Evolutionary conservation across 2,797 vertebrate species (phyloP).

Genomic region (Protonibea diacanthus): DNA sequence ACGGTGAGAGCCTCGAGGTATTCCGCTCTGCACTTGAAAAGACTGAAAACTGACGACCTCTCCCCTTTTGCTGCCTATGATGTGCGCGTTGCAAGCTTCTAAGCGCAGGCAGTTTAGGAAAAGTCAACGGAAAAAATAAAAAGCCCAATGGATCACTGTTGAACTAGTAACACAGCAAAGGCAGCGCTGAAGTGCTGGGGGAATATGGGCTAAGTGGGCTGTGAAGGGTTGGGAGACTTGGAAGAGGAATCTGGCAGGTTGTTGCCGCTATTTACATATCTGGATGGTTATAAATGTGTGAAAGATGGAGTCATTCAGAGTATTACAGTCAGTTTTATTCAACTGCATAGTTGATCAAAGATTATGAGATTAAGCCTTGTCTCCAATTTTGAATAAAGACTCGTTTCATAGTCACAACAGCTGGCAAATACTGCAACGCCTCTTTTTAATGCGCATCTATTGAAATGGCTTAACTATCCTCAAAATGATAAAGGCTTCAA

Average conservation of each 20-base stretch:
- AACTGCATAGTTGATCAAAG: slow-evolving; percentile 29
- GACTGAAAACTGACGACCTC: slow-evolving; percentile 52
- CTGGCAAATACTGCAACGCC: neutral
- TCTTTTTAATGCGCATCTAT: neutral
- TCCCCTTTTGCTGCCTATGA: slow-evolving; percentile 63
- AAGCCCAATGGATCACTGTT: slow-evolving; percentile 53
- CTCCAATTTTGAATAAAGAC: neutral
- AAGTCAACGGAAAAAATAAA: slow-evolving; percentile 38
- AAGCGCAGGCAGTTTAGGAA: slow-evolving; percentile 61
- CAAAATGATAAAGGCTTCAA: neutral
- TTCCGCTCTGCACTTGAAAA: slow-evolving; percentile 66
- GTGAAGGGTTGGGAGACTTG: slow-evolving; percentile 60
- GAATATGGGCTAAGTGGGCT: slow-evolving; percentile 67
- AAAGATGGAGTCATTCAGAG: slow-evolving; percentile 46
- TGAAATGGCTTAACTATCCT: neutral
- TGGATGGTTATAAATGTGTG: slow-evolving; percentile 46
- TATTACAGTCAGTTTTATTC: slow-evolving; percentile 20
- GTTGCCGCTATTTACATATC: slow-evolving; percentile 62
- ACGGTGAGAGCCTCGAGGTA: slow-evolving; percentile 68
- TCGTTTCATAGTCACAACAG: slow-evolving; percentile 8
- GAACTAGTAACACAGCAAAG: slow-evolving; percentile 65
- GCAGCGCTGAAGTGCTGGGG: slow-evolving; percentile 49
- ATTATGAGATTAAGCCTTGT: slow-evolving; percentile 8
- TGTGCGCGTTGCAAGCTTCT: slow-evolving; percentile 62
- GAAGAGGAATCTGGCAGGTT: slow-evolving; percentile 53